phyloP scores from a whole-genome alignment of 2,113 vertebrate genomes.

The Eurypyga helias region DNA sequence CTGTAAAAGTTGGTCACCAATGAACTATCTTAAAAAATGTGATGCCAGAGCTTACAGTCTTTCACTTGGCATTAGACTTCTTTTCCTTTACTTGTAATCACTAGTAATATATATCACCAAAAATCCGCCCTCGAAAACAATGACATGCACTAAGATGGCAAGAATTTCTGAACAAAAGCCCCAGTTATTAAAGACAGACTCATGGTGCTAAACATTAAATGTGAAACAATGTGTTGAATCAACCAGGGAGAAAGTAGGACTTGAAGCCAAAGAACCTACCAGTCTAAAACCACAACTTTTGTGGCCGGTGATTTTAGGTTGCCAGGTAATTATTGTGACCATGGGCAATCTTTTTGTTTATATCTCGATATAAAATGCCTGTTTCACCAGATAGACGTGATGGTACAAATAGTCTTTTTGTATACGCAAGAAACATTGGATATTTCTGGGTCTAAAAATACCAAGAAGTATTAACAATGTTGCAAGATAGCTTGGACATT shows the following conservation, averaged over 20 bases:
- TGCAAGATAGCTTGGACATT: not conserved
- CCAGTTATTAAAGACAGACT: not conserved
- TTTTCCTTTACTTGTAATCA: not conserved
- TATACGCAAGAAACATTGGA: not conserved
- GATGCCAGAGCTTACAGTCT: not conserved
- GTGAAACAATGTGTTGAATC: not conserved
- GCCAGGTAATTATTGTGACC: not conserved
- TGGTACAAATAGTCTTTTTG: not conserved
- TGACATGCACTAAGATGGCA: not conserved
- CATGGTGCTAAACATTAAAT: not conserved
- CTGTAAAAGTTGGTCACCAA: not conserved
- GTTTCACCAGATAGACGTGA: not conserved
- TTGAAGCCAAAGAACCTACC: not conserved
- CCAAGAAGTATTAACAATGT: not conserved
- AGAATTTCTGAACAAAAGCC: not conserved
- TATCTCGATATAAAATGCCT: not conserved
- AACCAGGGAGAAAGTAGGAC: not conserved
- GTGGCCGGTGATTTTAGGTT: not conserved
- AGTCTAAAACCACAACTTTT: not conserved
- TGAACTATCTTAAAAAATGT: not conserved
- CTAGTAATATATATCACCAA: not conserved
- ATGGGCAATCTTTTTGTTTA: not conserved
- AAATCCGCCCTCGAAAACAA: not conserved
- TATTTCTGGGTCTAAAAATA: not conserved
- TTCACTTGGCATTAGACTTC: not conserved